Conservation (phyloP, 2,113 vertebrate genomes). For the Sylvietta virens region DNA sequence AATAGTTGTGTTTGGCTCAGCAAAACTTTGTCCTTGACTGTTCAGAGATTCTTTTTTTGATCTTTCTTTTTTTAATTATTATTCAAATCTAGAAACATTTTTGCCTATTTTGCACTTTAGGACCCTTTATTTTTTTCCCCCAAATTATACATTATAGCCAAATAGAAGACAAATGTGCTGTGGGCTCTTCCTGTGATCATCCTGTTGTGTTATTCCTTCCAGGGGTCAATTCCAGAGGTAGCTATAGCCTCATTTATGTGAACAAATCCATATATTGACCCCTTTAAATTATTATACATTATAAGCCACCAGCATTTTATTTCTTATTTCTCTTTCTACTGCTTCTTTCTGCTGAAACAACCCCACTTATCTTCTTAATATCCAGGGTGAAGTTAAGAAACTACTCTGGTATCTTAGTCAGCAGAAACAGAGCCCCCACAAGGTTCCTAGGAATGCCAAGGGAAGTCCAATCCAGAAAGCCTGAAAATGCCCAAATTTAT, state of each 20-base stretch:
- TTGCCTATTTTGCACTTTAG: not conserved
- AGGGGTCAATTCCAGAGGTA: not conserved
- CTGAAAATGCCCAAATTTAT: not conserved
- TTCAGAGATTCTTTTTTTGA: not conserved
- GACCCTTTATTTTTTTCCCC: fast-evolving
- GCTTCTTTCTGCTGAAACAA: not conserved
- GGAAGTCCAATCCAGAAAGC: not conserved
- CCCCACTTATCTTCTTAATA: not conserved
- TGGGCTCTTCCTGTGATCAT: not conserved
- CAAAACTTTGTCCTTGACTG: not conserved
- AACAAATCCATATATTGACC: not conserved
- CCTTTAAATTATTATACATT: not conserved
- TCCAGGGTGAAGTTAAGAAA: not conserved
- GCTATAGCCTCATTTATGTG: not conserved
- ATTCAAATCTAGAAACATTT: not conserved
- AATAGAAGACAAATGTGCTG: not conserved
- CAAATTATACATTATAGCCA: not conserved
- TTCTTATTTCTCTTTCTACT: not conserved
- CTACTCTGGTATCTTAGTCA: not conserved
- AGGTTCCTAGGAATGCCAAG: not conserved
- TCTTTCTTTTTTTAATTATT: not conserved
- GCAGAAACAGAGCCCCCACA: not conserved
- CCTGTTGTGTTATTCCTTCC: not conserved
- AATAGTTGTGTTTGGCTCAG: not conserved
- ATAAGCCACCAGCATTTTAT: not conserved